phyloP scores from a whole-genome alignment of 1,140 invertebrate species.

The Cephus cinctus region DNA sequence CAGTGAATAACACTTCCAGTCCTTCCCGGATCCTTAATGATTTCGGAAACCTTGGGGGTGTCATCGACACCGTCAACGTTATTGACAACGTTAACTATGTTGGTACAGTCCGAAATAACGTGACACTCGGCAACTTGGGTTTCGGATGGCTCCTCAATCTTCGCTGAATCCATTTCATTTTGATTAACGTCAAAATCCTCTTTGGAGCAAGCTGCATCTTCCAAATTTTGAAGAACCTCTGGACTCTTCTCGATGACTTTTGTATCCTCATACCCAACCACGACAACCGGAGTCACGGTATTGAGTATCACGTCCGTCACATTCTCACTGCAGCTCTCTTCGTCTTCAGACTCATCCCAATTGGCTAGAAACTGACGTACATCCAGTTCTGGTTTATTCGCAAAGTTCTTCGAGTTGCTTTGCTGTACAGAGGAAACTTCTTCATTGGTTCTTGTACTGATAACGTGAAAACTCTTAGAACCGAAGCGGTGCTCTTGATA shows the following conservation, averaged over 20 bases:
- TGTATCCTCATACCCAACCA: slow-evolving; percentile 27
- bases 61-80: too few species aligned
- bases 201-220: too few species aligned
- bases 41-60: too few species aligned
- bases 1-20: slow-evolving; percentile 39
- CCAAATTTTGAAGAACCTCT: neutral
- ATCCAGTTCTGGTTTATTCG: slow-evolving; percentile 49
- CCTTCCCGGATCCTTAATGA: too few species aligned
- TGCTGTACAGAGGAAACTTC: slow-evolving; percentile 7
- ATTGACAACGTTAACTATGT: too few species aligned
- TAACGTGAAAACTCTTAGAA: too few species aligned
- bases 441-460: too few species aligned
- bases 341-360: slow-evolving; percentile 54
- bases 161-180: neutral
- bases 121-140: too few species aligned
- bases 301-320: slow-evolving; percentile 24
- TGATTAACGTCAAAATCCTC: neutral
- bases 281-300: slow-evolving; percentile 17
- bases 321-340: slow-evolving; percentile 35
- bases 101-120: too few species aligned
- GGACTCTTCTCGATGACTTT: neutral
- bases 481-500: too few species aligned
- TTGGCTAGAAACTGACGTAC: slow-evolving; percentile 53
- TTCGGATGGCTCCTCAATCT: too few species aligned
- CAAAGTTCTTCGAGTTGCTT: slow-evolving; percentile 40